Base-by-base conservation (phyloP, 2,888 invertebrate species). In the Ormia ochracea region DNA sequence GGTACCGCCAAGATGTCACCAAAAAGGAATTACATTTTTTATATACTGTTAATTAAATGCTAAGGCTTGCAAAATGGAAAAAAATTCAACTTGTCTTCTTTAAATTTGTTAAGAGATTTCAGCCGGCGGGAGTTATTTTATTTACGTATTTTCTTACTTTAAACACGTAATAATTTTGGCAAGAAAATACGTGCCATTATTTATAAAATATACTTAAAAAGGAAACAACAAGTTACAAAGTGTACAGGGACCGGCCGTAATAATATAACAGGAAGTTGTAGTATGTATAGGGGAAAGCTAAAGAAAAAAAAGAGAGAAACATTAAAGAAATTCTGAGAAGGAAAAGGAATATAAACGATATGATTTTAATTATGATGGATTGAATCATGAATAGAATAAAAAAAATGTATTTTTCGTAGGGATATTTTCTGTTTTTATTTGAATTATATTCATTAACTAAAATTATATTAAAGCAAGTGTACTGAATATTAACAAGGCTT, bases 311-410 rank as follows among this genome's bases (percentile, higher is more conserved):
- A 56, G 9, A 56, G 23, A 41, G 38, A 50, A 17, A 26, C 5
- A 17, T 1, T n/a, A 31, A 12, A 48, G n/a, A 31, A 66, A 26
- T 23, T n/a, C 5, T 10, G 23, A 12, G 5, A 59, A 19, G 21
- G 54, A 72, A 36, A 48, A 66, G n/a, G n/a, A 26, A 61, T 68
- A 59, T n/a, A 56, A 26, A 61, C 52, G 36, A 54, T 75, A 68
- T 68, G 61, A 68, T 38, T 75, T 75, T 68, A 61, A 75, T 68
- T 61, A 68, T 68, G 61, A 75, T 75, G 52, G 75, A 68, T 75
- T 59, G 61, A 45, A 74, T 19, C 21, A 43, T 10, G 17, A 43
- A 21, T 19, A 10, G 12, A 43, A 43, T 21, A 2, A 9, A 41
- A 6, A 17, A 17, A 17, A 6, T 1, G 38, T 14, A 14, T 4